These are phyloP conservation scores for Butorides virescens DNA, from an alignment of 2,113 vertebrate species.

Conservation along the genomic window DNA sequence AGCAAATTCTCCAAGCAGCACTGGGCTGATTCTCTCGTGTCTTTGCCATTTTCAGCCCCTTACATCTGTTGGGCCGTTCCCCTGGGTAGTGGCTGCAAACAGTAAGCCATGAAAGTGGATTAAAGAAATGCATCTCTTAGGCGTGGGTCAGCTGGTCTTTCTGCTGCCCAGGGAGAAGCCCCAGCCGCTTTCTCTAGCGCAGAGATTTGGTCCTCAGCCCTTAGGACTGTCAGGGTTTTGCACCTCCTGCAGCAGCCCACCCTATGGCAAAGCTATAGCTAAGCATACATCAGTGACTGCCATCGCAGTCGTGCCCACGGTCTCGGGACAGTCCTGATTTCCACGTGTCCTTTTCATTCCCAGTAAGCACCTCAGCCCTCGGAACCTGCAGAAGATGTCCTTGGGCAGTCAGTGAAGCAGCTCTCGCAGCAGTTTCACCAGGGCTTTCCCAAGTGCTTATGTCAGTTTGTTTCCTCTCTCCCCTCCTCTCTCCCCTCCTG, in stretches of 20 bases:
- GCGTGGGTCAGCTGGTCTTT: background rate
- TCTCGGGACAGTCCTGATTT: background rate
- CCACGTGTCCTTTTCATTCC: background rate
- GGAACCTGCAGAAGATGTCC: background rate
- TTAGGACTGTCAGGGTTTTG: rapidly evolving
- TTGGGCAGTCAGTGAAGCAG: background rate
- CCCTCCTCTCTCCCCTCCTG: background rate
- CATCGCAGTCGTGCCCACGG: rapidly evolving
- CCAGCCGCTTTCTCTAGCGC: background rate
- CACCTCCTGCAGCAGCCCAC: background rate
- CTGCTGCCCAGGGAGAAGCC: background rate
- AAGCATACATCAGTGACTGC: rapidly evolving
- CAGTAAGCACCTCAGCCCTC: background rate
- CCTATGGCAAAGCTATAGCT: background rate
- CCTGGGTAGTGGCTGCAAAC: background rate
- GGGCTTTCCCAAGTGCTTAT: background rate
- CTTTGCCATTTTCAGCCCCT: background rate
- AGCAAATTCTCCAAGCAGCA: background rate
- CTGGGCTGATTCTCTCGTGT: background rate
- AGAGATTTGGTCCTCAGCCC: background rate
- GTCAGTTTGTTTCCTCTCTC: background rate
- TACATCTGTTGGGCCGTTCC: background rate
- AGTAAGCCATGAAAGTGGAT: background rate
- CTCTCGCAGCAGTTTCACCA: background rate
- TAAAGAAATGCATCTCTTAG: background rate